phyloP scores from a whole-genome alignment of 2,797 vertebrate genomes.

The Gobio occitaniae region DNA sequence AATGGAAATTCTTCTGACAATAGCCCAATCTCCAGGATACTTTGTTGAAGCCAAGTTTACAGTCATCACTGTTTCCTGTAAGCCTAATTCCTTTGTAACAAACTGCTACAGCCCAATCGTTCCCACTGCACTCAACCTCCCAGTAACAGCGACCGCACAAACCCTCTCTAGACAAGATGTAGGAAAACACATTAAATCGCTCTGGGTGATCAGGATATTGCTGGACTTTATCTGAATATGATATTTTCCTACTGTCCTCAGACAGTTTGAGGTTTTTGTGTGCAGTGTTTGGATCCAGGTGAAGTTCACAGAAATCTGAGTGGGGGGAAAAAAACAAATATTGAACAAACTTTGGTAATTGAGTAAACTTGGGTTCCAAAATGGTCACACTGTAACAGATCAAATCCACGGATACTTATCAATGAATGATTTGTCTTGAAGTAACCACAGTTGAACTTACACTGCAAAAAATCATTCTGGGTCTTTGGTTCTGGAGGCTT shows the following conservation, averaged over 20 bases:
- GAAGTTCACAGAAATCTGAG: slow-evolving; percentile 13
- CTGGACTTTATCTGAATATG: rapidly evolving
- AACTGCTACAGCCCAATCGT: background rate
- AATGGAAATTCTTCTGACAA: background rate
- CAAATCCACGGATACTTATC: too few relatives aligned
- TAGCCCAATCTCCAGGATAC: slow-evolving; percentile 33
- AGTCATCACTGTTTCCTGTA: background rate
- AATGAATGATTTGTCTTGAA: too few relatives aligned
- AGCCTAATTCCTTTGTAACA: slow-evolving; percentile 18
- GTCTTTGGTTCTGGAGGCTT: too few relatives aligned
- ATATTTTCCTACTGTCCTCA: background rate
- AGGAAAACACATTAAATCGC: background rate
- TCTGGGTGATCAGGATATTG: slow-evolving; percentile 32
- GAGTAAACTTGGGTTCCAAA: too few relatives aligned
- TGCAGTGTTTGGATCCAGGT: slow-evolving; percentile 7
- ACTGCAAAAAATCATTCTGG: too few relatives aligned
- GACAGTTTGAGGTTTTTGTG: slow-evolving; percentile 5
- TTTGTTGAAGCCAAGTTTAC: slow-evolving; percentile 20
- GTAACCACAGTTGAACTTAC: too few relatives aligned
- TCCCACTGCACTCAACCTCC: slow-evolving; percentile 45
- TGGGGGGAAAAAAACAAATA: too few relatives aligned
- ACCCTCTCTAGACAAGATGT: slow-evolving; percentile 40
- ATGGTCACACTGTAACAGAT: too few relatives aligned
- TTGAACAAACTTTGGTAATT: too few relatives aligned
- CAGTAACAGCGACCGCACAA: slow-evolving; percentile 45